Conservation (phyloP, 2,113 vertebrate genomes). For the Polypterus senegalus region DNA sequence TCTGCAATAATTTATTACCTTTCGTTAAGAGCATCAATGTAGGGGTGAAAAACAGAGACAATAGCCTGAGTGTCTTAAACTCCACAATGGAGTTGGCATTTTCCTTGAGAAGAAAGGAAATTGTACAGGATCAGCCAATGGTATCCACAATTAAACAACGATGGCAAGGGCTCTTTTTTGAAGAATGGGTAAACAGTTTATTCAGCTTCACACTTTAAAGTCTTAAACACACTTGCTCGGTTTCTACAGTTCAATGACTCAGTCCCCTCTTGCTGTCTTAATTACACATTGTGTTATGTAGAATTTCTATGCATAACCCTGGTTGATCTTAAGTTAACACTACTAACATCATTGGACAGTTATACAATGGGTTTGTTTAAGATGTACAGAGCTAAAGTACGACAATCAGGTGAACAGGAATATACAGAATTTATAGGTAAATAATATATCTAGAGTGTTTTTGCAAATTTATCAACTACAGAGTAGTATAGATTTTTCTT, state of each 20-base stretch:
- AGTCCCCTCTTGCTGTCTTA: too few species aligned
- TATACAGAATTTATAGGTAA: conserved; percentile 5
- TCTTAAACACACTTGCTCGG: too few species aligned
- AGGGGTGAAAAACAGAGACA: conserved; percentile 6
- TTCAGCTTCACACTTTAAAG: too few species aligned
- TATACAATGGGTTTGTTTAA: conserved; percentile 8
- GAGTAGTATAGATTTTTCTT: too few species aligned
- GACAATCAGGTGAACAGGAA: conserved; percentile 1
- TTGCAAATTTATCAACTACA: too few species aligned
- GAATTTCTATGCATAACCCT: conserved; percentile 10
- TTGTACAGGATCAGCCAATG: conserved; percentile 14
- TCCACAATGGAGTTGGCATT: conserved; percentile 8
- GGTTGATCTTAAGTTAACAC: conserved; percentile 12
- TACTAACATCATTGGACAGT: conserved; percentile 12
- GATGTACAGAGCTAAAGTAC: conserved; percentile 15
- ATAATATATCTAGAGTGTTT: too few species aligned
- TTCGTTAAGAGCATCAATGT: conserved; percentile 1
- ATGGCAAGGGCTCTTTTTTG: conserved; percentile 15
- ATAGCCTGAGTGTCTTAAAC: conserved; percentile 6
- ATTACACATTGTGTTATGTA: conserved; percentile 8
- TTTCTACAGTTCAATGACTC: too few species aligned
- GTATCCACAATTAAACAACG: conserved; percentile 14
- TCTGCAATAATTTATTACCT: too few species aligned
- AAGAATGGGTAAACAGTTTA: conserved; percentile 10
- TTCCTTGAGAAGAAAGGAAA: conserved; percentile 16